These are phyloP conservation scores for Macropus fuliginosus DNA, from an alignment of 2,797 vertebrate species.

Conservation along the genomic window DNA sequence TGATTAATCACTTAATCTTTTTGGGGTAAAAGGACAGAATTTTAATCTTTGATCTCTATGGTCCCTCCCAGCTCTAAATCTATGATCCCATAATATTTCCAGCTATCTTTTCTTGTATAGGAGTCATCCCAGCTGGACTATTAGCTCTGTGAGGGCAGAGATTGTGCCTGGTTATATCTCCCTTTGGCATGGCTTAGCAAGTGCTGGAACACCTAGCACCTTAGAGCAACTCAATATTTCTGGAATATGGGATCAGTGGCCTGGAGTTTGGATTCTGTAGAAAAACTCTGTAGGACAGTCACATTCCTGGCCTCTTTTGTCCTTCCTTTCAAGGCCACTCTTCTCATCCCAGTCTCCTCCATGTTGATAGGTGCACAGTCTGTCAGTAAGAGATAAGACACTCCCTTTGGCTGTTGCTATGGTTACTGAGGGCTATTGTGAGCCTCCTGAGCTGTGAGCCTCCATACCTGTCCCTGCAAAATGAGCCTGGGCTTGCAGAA, in stretches of 20 bases:
- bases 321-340: neutral
- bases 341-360: conserved; percentile 15
- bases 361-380: conserved; percentile 15
- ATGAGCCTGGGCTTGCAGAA: conserved; percentile 54
- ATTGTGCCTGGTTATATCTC: neutral
- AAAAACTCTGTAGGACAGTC: neutral
- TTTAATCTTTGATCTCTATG: neutral
- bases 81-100: neutral
- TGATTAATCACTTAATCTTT: neutral
- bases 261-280: neutral
- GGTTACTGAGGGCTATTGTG: conserved; percentile 61
- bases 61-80: neutral
- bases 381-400: conserved; percentile 29
- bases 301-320: neutral
- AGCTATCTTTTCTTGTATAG: neutral
- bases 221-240: neutral
- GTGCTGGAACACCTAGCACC: neutral
- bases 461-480: conserved; percentile 70
- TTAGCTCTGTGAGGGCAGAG: neutral
- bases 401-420: conserved; percentile 69
- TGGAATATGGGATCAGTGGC: neutral
- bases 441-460: conserved; percentile 62
- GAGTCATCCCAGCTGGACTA: neutral
- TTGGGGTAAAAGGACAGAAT: neutral
- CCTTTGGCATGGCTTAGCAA: neutral